Base-by-base conservation (phyloP, 2,113 vertebrate species). In the Nematolebias whitei region DNA sequence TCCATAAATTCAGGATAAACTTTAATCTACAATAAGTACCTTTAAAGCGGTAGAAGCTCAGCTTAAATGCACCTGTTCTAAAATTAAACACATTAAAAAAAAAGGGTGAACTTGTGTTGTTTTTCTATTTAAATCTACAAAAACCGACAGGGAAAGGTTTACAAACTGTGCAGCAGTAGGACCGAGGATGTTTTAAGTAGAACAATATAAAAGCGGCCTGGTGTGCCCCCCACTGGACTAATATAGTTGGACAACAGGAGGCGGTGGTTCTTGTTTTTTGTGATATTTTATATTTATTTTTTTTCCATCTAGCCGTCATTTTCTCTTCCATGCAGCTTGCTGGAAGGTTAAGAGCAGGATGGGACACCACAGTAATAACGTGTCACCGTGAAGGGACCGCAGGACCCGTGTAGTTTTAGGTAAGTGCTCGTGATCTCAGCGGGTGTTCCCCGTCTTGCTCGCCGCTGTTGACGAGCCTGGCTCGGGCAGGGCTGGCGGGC, bases 191-290 rank as follows among this genome's bases (percentile, higher is more conserved):
- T 63, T 49, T 26, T 8, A 43, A 54, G 58, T 58, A 59, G 19
- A 14, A n/a, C 16, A 14, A 26, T 19, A 47, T 60, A 47, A 47
- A 13, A 58, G 19, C 52, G 50, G 50, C 4, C 22, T 64, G 3
- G 55, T 38, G 19, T 69, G 70, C 76, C 86, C 82, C 74, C 86
- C 76, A 40, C 84, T 73, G 77, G 75, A 57, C 52, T 69, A 44
- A 64, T 89, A 91, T 92, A 90, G 70, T 92, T 89, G 89, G 91
- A 87, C 83, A 79, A 80, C 68, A 54, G 78, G 74, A 78, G 69
- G 39, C 86, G 72, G 66, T 35, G 64, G 79, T 71, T 76, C 76
- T 51, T 35, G 32, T 48, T 80, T 65, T 74, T 78, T 64, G 58
- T 44, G 52, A 7, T 58, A 35, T 35, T n/a, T 35, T 58, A n/a